Evolutionary conservation across 2,113 vertebrate species (phyloP).

Genomic region (Aegithalos caudatus): DNA sequence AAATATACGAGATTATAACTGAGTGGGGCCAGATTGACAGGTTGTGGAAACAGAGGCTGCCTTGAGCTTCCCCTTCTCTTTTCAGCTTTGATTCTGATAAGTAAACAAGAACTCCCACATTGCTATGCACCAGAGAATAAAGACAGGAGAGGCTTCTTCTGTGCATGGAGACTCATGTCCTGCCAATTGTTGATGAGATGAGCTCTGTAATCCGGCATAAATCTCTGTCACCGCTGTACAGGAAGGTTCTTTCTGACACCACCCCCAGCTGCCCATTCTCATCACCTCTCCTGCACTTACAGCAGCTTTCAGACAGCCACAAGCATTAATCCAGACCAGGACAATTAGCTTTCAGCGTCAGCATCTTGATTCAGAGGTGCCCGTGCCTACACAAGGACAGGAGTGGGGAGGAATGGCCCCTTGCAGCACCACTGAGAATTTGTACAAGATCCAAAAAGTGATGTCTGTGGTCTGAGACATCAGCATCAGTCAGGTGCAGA

Average conservation of each 20-base stretch:
- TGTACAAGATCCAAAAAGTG: neutral
- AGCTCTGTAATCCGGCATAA: neutral
- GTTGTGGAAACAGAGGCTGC: neutral
- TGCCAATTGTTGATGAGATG: neutral
- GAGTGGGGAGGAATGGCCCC: neutral
- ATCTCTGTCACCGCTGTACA: neutral
- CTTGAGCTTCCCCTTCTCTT: neutral
- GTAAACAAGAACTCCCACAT: neutral
- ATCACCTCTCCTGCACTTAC: rapidly evolving
- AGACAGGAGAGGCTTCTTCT: neutral
- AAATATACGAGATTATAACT: neutral
- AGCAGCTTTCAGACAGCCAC: neutral
- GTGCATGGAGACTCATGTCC: neutral
- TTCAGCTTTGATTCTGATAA: neutral
- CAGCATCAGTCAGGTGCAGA: neutral
- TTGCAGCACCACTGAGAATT: neutral
- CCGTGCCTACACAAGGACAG: neutral
- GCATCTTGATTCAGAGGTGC: neutral
- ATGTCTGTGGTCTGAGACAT: neutral
- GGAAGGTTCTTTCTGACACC: neutral
- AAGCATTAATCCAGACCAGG: neutral
- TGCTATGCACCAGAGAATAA: neutral
- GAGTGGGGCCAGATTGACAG: neutral
- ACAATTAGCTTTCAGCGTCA: neutral
- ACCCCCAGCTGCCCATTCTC: neutral